Conservation (phyloP, 2,888 invertebrate species). For the Drosophila paranaensis region DNA sequence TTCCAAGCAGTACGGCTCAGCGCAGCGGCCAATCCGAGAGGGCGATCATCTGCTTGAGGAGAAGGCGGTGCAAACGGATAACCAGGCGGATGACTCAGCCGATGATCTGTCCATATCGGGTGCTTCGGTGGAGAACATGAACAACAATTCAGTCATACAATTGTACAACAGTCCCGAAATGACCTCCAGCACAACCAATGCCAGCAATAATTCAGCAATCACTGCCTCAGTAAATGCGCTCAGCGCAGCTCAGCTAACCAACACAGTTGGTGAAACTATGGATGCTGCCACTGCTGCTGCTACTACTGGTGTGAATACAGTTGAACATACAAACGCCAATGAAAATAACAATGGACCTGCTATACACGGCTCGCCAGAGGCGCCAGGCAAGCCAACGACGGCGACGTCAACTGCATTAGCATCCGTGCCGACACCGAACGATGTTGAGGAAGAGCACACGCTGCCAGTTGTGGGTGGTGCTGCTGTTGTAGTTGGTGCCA, state of each 20-base stretch:
- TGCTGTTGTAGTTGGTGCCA: slow-evolving; percentile 43
- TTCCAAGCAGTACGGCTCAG: slow-evolving; percentile 90
- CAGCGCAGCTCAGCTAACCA: slow-evolving; percentile 27
- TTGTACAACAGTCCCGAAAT: slow-evolving; percentile 53
- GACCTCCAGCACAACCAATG: slow-evolving; percentile 28
- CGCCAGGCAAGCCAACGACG: slow-evolving; percentile 31
- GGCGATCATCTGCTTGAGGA: slow-evolving; percentile 87
- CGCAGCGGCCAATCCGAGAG: slow-evolving; percentile 73
- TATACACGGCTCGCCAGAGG: slow-evolving; percentile 43
- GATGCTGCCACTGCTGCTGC: slow-evolving; percentile 6
- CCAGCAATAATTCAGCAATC: slow-evolving; percentile 40
- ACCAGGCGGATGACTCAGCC: slow-evolving; percentile 73
- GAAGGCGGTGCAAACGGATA: slow-evolving; percentile 91
- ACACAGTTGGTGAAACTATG: slow-evolving; percentile 32
- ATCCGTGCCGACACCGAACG: slow-evolving; percentile 42
- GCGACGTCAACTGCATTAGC: slow-evolving; percentile 1
- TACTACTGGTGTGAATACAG: slow-evolving; percentile 17
- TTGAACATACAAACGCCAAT: slow-evolving; percentile 48
- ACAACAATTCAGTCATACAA: slow-evolving; percentile 79
- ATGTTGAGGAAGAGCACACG: slow-evolving; percentile 49
- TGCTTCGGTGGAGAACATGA: slow-evolving; percentile 81
- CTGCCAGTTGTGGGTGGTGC: slow-evolving; percentile 24
- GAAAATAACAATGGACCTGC: slow-evolving; percentile 79
- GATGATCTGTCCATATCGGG: slow-evolving; percentile 81
- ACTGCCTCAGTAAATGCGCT: slow-evolving; percentile 48